Base-by-base conservation (phyloP, 2,888 invertebrate genomes). In the Biston stratarius region DNA sequence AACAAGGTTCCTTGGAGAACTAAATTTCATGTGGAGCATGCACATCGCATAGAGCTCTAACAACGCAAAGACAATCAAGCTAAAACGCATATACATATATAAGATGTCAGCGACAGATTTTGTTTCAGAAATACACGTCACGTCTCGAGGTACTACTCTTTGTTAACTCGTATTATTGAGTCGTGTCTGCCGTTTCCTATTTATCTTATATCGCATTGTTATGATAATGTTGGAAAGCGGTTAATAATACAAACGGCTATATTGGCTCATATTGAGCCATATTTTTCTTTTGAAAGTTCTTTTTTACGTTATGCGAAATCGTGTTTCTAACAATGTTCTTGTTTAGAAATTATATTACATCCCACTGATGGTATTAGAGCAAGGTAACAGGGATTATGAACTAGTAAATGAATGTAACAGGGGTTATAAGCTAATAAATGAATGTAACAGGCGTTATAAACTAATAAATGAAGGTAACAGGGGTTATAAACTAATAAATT, bases 1-100 rank as follows among this genome's bases (percentile, higher is more conserved):
- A 83, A 82, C 84, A 80, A 81, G 83, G 78, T 82, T 73, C 75
- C 74, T 64, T 63, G 65, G 72, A 69, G 69, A 69, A 70, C 68
- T 69, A 55, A 64, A 56, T 69, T 68, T 74, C 69, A 64, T 61
- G 64, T 73, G 67, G 78, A 78, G 80, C 80, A 81, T 83, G 78
- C 80, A 75, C 64, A 68, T 70, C 65, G 70, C 68, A 74, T 67
- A 74, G 63, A 64, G 67, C 62, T 71, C 66, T 75, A 77, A 78
- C 75, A 70, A 75, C 70, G 71, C 71, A 70, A 71, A 76, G 76
- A 73, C 77, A 79, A 80, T 82, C 74, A 74, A 72, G 71, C 65
- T 64, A 57, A 62, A 67, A 63, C 62, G 67, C 55, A 70, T 67
- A 64, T 51, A 64, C 62, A 61, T 48, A 33, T 0, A 15, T 48